Base-by-base conservation (phyloP, 2,888 invertebrate genomes). In the Epistrophella euchroma region DNA sequence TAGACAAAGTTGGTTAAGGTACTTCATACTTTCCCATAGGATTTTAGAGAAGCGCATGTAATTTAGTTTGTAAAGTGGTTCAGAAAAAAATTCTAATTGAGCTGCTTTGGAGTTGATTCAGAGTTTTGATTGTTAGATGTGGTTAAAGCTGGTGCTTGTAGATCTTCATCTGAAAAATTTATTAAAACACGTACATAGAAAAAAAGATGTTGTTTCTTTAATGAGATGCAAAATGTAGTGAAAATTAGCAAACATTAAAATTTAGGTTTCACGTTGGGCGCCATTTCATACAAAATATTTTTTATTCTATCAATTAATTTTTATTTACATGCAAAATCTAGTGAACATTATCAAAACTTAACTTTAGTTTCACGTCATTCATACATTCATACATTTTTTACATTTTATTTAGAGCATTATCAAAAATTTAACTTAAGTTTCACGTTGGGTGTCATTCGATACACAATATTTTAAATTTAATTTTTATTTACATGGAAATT, bases 31-130 rank as follows among this genome's bases (percentile, higher is more conserved):
- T 15, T 4, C 11, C 28, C 25, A 32, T 19, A 32, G 64, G 35
- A 13, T n/a, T 43, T 22, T 13, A 11, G 37, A 64, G 66, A 43
- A 64, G 55, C 71, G 74, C 71, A 71, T 35, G 70, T 71, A 74
- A 75, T 71, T 74, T 75, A 47, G 62, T 62, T 73, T 40, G 50
- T 77, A 43, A 74, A 70, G 66, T 71, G 64, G 71, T 66, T 66
- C 71, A 52, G 66, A 66, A 79, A 83, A 84, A 78, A 84, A 84
- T 84, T 84, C 84, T 84, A 84, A 84, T 84, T 84, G 84, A 84
- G 84, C 79, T 84, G 79, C 71, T 64, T 71, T 84, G 19, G 84
- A 84, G 83, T 83, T 77, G 68, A 78, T 62, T 75, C 25, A 22
- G 35, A 32, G 19, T 77, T 73, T 68, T 82, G 64, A 66, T 82